Evolutionary conservation across 2,113 vertebrate genomes (phyloP).

Genomic region (Pterocles burchelli): DNA sequence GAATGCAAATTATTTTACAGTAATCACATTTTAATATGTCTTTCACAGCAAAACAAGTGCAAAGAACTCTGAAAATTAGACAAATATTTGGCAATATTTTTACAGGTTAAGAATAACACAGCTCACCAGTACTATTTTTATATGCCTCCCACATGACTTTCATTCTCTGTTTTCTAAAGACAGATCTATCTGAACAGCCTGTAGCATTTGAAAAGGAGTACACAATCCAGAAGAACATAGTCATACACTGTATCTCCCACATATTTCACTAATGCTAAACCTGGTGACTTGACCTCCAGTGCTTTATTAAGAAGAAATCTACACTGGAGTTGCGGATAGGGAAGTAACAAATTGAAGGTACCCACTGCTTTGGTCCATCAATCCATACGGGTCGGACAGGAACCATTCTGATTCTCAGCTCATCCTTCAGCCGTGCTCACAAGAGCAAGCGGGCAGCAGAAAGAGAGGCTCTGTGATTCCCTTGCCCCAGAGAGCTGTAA

Average conservation of each 20-base stretch:
- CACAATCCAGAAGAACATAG: background rate
- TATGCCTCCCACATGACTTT: background rate
- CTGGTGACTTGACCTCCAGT: background rate
- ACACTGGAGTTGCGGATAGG: background rate
- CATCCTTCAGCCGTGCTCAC: background rate
- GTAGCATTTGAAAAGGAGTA: background rate
- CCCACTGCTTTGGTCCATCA: fast-evolving
- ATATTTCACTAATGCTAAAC: background rate
- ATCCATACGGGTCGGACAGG: background rate
- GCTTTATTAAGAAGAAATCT: background rate
- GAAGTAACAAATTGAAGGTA: background rate
- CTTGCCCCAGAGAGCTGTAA: background rate
- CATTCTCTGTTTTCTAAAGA: background rate
- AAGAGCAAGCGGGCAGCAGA: background rate
- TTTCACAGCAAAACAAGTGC: background rate
- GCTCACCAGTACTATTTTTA: background rate
- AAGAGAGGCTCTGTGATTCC: background rate
- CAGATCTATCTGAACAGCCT: background rate
- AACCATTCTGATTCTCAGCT: background rate
- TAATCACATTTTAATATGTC: background rate
- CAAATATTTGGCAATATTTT: background rate
- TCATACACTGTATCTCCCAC: background rate
- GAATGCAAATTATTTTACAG: background rate
- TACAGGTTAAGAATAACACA: background rate
- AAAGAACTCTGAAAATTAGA: background rate